Evolutionary conservation across 2,113 vertebrate species (phyloP).

Genomic region (Microcebus griseorufus): DNA sequence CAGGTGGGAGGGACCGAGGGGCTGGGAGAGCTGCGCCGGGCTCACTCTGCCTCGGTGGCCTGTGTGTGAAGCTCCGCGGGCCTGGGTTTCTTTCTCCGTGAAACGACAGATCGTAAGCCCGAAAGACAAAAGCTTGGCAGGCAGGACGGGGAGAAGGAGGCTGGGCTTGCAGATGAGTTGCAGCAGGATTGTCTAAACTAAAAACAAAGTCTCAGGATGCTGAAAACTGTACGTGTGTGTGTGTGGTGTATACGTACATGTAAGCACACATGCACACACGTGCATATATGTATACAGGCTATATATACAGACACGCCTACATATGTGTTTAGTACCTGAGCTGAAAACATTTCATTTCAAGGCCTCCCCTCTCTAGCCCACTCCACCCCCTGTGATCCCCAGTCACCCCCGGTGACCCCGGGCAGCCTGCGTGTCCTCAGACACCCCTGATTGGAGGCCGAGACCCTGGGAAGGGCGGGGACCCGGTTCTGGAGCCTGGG

Average conservation of each 20-base stretch:
- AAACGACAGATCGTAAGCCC: neutral
- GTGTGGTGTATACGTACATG: neutral
- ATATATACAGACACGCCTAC: neutral
- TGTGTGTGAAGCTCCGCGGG: neutral
- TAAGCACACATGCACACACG: rapidly evolving
- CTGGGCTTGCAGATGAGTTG: neutral
- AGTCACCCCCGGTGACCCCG: too few relatives aligned
- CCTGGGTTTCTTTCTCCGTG: neutral
- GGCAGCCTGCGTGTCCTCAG: neutral
- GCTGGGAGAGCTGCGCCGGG: rapidly evolving
- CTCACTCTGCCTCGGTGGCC: neutral
- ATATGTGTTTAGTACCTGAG: neutral
- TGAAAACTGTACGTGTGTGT: neutral
- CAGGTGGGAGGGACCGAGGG: too few relatives aligned
- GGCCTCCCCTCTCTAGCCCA: neutral
- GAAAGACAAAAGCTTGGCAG: neutral
- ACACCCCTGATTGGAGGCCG: too few relatives aligned
- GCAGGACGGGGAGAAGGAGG: neutral
- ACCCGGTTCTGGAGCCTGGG: neutral
- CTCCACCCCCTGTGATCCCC: too few relatives aligned
- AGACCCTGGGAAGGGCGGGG: neutral
- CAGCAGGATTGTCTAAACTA: neutral
- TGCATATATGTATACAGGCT: neutral
- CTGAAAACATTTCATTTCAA: neutral
- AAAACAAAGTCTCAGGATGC: neutral